Conservation (phyloP, 2,888 invertebrate species). For the Scrobipalpa atriplicella region DNA sequence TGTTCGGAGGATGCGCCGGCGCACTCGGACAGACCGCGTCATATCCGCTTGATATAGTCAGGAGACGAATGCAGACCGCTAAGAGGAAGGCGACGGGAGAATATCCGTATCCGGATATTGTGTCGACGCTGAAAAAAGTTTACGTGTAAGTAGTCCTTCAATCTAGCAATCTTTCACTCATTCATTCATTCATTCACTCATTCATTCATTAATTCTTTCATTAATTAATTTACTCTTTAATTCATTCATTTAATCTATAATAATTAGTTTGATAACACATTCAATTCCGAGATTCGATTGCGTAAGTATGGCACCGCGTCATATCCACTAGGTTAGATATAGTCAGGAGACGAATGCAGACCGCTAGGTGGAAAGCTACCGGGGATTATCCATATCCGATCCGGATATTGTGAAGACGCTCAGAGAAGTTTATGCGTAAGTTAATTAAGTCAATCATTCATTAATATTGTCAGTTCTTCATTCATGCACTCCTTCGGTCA, state of each 20-base stretch:
- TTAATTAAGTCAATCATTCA: not conserved
- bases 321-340: conserved; percentile 99
- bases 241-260: not conserved
- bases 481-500: too few relatives aligned
- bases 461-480: not conserved
- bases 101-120: conserved; percentile 84
- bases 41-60: conserved; percentile 97
- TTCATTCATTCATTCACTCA: too few relatives aligned
- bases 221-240: too few relatives aligned
- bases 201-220: too few relatives aligned
- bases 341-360: conserved; percentile 87
- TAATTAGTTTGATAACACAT: too few relatives aligned
- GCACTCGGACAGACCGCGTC: conserved; percentile 96
- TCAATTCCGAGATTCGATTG: too few relatives aligned
- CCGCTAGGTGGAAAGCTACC: conserved; percentile 73
- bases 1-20: conserved; percentile 89
- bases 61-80: conserved; percentile 86
- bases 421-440: conserved; percentile 86
- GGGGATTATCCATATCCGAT: conserved; percentile 80
- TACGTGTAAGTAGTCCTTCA: conserved; percentile 83
- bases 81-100: conserved; percentile 66
- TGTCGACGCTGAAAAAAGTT: conserved; percentile 85
- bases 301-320: too few relatives aligned
- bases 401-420: conserved; percentile 87
- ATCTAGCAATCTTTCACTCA: too few relatives aligned